Percentiles rank a stretch among this genome's conserved stretches.
Conservation (phyloP, 2,888 invertebrate genomes). For the Napeogenes sylphis region DNA sequence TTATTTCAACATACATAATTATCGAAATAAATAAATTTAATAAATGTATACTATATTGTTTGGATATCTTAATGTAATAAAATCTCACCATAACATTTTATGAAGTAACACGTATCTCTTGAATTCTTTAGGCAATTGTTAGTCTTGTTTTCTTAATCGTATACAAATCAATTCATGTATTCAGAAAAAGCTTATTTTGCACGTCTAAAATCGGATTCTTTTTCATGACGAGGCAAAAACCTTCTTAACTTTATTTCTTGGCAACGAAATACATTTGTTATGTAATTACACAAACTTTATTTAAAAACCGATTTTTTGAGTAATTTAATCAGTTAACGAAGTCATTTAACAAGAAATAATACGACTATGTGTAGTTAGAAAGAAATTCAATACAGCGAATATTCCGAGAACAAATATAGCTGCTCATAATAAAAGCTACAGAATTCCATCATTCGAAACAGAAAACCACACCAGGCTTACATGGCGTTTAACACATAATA, state of each 20-base stretch:
- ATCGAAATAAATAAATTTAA: no score
- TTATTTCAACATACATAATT: no score
- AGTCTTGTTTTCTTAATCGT: constrained; percentile 35
- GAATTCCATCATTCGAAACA: constrained; percentile 25
- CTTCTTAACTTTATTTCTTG: constrained; percentile 17
- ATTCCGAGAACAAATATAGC: no score
- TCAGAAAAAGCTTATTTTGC: constrained; percentile 26
- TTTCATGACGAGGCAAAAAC: constrained; percentile 28
- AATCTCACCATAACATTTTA: no score
- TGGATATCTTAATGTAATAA: no score
- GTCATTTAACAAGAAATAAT: no score
- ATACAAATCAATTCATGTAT: constrained; percentile 29
- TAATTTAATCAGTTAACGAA: no score
- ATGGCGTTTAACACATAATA: constrained; percentile 57
- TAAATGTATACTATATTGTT: no score
- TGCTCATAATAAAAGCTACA: background rate
- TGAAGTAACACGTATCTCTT: no score
- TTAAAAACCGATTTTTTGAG: background rate
- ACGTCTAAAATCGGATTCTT: constrained; percentile 23
- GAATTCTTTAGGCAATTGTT: constrained; percentile 31
- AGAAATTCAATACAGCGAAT: no score
- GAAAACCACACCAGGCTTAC: constrained; percentile 44
- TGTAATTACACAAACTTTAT: background rate
- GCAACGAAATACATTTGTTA: constrained; percentile 18
- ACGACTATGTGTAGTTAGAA: no score